These are phyloP conservation scores for Drosophila nr. perissopoda DNA, from an alignment of 2,888 invertebrate species.

Conservation along the genomic window DNA sequence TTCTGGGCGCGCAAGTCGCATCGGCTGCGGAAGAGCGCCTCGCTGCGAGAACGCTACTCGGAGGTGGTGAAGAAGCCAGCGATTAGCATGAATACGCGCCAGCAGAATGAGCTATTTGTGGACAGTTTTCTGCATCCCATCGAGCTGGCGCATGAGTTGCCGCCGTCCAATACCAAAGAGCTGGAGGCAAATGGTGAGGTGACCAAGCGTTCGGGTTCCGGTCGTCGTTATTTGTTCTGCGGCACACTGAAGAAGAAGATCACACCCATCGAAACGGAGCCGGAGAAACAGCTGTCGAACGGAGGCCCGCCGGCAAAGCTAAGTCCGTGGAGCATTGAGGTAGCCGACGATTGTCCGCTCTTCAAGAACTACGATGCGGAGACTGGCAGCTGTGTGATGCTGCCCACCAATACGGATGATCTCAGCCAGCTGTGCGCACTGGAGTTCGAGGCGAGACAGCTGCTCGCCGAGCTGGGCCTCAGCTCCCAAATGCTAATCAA, in stretches of 20 bases:
- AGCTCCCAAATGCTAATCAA: conserved; percentile 87
- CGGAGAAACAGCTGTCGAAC: conserved; percentile 77
- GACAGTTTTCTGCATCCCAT: conserved; percentile 84
- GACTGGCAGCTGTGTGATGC: conserved; percentile 85
- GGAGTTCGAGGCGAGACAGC: conserved; percentile 86
- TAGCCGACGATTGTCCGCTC: conserved; percentile 79
- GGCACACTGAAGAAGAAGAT: conserved; percentile 85
- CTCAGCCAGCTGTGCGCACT: conserved; percentile 82
- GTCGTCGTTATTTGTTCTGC: conserved; percentile 81
- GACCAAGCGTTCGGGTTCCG: conserved; percentile 64
- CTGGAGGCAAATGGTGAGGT: conserved; percentile 65
- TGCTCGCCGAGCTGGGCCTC: conserved; percentile 87
- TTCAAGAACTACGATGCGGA: conserved; percentile 85
- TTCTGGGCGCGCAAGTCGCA: conserved; percentile 84
- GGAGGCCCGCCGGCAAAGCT: conserved; percentile 65
- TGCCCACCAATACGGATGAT: conserved; percentile 84
- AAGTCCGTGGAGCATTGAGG: conserved; percentile 79
- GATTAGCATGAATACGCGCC: conserved; percentile 84
- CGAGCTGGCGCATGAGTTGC: conserved; percentile 63
- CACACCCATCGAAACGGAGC: conserved; percentile 83
- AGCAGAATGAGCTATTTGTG: conserved; percentile 83
- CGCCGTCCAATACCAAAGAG: conserved; percentile 36
- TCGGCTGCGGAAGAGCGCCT: conserved; percentile 83
- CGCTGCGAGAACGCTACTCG: conserved; percentile 83
- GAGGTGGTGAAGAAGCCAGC: conserved; percentile 83